Conservation (phyloP, 2,113 vertebrate genomes). For the Sebastes schlegelii region DNA sequence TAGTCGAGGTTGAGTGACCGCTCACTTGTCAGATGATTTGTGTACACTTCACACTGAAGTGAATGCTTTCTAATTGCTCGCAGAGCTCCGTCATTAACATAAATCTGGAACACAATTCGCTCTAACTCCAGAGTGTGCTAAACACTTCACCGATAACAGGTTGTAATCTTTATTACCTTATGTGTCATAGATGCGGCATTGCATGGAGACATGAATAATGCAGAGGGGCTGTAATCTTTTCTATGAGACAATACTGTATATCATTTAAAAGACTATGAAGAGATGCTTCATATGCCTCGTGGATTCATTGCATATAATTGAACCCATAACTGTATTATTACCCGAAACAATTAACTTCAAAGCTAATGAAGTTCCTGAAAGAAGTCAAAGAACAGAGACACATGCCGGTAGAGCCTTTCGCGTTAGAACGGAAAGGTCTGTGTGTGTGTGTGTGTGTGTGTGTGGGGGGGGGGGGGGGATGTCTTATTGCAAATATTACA, state of each 20-base stretch:
- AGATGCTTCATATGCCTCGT: constrained; percentile 36
- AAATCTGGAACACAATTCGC: constrained; percentile 68
- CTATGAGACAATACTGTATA: constrained; percentile 52
- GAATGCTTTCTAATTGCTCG: constrained; percentile 71
- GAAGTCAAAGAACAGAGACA: constrained; percentile 24
- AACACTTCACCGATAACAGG: constrained; percentile 75
- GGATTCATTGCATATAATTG: constrained; percentile 60
- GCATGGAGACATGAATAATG: constrained; percentile 75
- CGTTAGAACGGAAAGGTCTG: constrained; percentile 8
- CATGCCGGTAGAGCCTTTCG: neutral
- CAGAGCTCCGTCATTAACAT: constrained; percentile 66
- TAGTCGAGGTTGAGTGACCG: constrained; percentile 70
- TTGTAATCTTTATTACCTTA: constrained; percentile 80
- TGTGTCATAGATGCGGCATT: constrained; percentile 68
- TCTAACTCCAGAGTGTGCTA: constrained; percentile 71
- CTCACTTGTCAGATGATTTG: constrained; percentile 72
- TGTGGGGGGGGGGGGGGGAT: neutral
- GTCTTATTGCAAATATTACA: constrained; percentile 34
- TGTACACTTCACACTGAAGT: constrained; percentile 55
- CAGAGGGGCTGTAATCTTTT: constrained; percentile 68
- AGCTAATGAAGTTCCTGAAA: constrained; percentile 55
- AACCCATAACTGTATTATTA: constrained; percentile 59
- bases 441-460: constrained; percentile 15
- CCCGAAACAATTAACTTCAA: constrained; percentile 47
- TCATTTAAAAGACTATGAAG: constrained; percentile 57